Base-by-base conservation (phyloP, 2,888 invertebrate genomes). In the Chrysomela aeneicollis region DNA sequence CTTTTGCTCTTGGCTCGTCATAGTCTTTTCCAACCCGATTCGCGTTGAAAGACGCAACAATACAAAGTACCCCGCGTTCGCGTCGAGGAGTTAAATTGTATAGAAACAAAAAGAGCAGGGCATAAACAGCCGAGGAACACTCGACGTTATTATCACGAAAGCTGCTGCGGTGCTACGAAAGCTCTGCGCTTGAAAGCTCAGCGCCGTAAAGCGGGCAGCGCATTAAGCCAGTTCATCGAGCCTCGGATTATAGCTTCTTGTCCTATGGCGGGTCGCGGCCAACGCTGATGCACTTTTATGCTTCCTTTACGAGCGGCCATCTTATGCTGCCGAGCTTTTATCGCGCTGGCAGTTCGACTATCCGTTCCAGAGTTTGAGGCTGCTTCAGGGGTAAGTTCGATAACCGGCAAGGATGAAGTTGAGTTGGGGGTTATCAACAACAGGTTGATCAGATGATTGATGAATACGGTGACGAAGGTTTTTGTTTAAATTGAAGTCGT, bases 161-260 rank as follows among this genome's bases (percentile, higher is more conserved):
- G 77, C 77, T 76, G 78, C 78, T 78, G 78, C 77, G 77, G 77
- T 71, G 71, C 74, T 75, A 74, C 75, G 76, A 77, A 77, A 78
- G 77, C 75, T 71, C 71, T 71, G 74, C 74, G 76, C 75, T 77
- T 78, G 78, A 79, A 79, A 78, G 80, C 78, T 75, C 77, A 70
- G 77, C 77, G 78, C 79, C 76, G 76, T 79, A 78, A 78, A 79
- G 74, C 76, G 78, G 74, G 75, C 73, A 75, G 76, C 76, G 78
- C 79, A 79, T 80, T 80, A 80, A 78, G 77, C 77, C 74, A 73
- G 76, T 78, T 80, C 78, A 78, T 79, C 77, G 78, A 79, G 78
- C 77, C 77, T 76, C 74, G 74, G 79, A 78, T 80, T 79, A 80
- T 77, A 74, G 78, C 78, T 76, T 69, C 76, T 78, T 76, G 78